Conservation (phyloP, 2,797 vertebrate species). For the Sorex maritimensis region DNA sequence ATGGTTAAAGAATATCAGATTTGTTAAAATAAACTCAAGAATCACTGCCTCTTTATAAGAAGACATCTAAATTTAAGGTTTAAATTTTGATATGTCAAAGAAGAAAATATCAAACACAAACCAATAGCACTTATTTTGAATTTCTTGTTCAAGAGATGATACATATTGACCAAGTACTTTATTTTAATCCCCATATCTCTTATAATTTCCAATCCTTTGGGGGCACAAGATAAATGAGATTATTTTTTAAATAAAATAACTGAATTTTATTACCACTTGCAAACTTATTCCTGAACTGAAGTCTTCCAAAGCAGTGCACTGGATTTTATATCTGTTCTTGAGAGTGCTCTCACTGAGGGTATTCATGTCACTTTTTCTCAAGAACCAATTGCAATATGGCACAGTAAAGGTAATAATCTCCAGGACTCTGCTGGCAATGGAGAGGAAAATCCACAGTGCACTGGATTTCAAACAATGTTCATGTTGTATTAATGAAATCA, state of each 20-base stretch:
- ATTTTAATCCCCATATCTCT: neutral
- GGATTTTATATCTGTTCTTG: neutral
- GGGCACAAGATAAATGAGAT: neutral
- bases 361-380: neutral
- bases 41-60: neutral
- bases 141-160: constrained; percentile 34
- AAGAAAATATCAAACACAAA: neutral
- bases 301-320: neutral
- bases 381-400: neutral
- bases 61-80: constrained; percentile 1
- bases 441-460: neutral
- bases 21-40: neutral
- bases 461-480: neutral
- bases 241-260: neutral
- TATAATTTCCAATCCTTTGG: neutral
- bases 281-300: neutral
- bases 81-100: constrained; percentile 29
- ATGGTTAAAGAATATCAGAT: constrained; percentile 29
- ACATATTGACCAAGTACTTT: constrained; percentile 4
- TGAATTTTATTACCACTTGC: neutral
- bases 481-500: neutral
- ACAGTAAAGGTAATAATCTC: neutral
- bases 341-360: neutral
- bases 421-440: neutral
- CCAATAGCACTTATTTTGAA: constrained; percentile 3